Conservation (phyloP, 2,888 invertebrate species). For the Melitaea athalia region DNA sequence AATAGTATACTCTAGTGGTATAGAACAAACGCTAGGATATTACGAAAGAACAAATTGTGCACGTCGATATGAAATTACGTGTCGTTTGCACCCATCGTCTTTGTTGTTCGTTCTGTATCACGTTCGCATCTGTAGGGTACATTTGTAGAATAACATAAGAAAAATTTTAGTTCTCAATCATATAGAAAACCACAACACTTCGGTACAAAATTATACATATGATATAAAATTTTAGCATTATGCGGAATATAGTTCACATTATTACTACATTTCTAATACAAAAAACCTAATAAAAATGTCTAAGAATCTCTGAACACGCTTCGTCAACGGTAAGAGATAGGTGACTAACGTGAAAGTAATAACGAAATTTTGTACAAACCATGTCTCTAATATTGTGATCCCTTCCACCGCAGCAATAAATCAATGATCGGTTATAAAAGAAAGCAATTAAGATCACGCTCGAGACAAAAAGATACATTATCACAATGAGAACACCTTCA, state of each 20-base stretch:
- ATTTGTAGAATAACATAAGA: constrained; percentile 14
- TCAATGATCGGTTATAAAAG: constrained; percentile 73
- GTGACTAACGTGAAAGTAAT: constrained; percentile 37
- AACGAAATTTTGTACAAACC: constrained; percentile 49
- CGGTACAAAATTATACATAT: not conserved
- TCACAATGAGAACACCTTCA: constrained; percentile 71
- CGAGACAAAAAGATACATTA: constrained; percentile 70
- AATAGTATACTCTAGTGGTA: constrained; percentile 57
- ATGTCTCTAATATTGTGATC: constrained; percentile 44
- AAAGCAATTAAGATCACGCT: constrained; percentile 68
- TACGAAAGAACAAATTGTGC: constrained; percentile 60
- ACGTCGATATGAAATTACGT: constrained; percentile 73
- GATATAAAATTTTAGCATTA: not conserved
- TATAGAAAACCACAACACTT: not conserved
- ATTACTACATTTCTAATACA: too few relatives aligned
- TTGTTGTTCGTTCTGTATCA: constrained; percentile 56
- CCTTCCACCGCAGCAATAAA: constrained; percentile 64
- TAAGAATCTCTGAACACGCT: not conserved
- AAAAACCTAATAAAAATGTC: too few relatives aligned
- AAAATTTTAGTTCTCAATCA: not conserved
- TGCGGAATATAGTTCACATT: too few relatives aligned
- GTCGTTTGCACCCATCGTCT: constrained; percentile 68
- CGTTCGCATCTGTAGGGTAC: constrained; percentile 60
- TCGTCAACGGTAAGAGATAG: not conserved
- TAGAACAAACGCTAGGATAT: constrained; percentile 70